These are phyloP conservation scores for Pygmarrhopalites habei DNA, from an alignment of 1,140 invertebrate genomes.

Conservation along the genomic window DNA sequence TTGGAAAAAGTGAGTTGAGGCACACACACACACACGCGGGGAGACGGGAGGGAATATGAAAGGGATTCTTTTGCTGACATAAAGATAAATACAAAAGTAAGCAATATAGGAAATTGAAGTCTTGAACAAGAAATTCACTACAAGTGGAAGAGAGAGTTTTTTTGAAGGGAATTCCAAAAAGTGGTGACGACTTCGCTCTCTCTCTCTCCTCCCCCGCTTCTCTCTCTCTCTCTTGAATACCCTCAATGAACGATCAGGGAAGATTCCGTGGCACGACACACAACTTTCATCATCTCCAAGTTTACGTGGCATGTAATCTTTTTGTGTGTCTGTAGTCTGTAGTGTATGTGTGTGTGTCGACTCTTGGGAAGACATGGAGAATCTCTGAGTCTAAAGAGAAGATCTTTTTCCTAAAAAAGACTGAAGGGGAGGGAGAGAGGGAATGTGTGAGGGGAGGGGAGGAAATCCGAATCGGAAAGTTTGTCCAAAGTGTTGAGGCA, in stretches of 20 bases:
- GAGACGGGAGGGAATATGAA: too few relatives aligned
- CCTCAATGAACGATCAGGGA: not conserved
- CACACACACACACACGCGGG: too few relatives aligned
- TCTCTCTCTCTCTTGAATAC: not conserved
- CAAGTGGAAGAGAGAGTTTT: too few relatives aligned
- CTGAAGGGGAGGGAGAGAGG: not conserved
- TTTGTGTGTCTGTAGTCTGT: not conserved
- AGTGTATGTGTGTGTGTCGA: too few relatives aligned
- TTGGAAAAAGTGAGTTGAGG: too few relatives aligned
- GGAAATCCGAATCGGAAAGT: slow-evolving; percentile 4
- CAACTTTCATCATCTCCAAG: slow-evolving; percentile 5
- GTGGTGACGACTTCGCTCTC: not conserved
- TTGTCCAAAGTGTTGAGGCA: not conserved
- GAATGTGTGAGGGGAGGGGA: not conserved
- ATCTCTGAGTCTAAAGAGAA: too few relatives aligned
- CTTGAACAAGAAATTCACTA: too few relatives aligned
- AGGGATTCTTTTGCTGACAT: too few relatives aligned
- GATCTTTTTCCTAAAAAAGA: too few relatives aligned
- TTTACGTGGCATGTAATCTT: slow-evolving; percentile 3
- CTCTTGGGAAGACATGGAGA: not conserved
- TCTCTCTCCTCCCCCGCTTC: too few relatives aligned
- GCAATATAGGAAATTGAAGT: too few relatives aligned
- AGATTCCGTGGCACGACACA: not conserved
- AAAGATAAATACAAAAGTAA: too few relatives aligned
- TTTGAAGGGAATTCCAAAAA: not conserved